These are phyloP conservation scores for Syngnathus typhle DNA, from an alignment of 2,113 vertebrate species.

Conservation along the genomic window DNA sequence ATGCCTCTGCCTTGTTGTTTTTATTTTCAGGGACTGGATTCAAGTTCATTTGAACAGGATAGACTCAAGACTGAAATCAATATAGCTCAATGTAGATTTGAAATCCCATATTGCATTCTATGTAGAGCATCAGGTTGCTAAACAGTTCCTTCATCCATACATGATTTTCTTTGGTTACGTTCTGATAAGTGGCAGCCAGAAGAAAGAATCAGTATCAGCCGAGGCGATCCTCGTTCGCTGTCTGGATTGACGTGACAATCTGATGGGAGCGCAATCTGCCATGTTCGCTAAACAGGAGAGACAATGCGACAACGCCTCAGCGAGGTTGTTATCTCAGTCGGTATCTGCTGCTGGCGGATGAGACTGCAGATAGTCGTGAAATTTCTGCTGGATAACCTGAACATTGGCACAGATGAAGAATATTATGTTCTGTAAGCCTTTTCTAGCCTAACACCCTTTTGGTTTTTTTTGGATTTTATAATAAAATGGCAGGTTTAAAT, in stretches of 20 bases:
- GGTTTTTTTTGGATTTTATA: background rate
- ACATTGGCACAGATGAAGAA: slow-evolving; percentile 7
- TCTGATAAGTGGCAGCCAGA: slow-evolving; percentile 29
- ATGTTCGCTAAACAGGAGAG: slow-evolving; percentile 40
- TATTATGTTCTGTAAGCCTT: background rate
- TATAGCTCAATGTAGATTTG: background rate
- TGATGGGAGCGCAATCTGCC: slow-evolving; percentile 40
- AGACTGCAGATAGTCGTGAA: slow-evolving; percentile 44
- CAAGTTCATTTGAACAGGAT: slow-evolving; percentile 11
- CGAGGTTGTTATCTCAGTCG: slow-evolving; percentile 43
- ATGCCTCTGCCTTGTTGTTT: slow-evolving; percentile 15
- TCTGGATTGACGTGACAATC: slow-evolving; percentile 46
- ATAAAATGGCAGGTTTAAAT: background rate
- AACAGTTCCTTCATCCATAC: slow-evolving; percentile 13
- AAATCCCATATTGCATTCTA: background rate
- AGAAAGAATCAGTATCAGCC: slow-evolving; percentile 31
- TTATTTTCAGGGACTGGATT: slow-evolving; percentile 23
- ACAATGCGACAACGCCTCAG: slow-evolving; percentile 43
- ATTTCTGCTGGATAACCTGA: slow-evolving; percentile 27
- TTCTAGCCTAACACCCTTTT: background rate
- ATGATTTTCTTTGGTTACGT: slow-evolving; percentile 3
- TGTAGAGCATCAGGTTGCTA: background rate
- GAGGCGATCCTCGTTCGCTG: slow-evolving; percentile 23
- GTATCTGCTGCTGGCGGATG: slow-evolving; percentile 48
- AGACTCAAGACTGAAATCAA: background rate